phyloP scores from a whole-genome alignment of 2,888 invertebrate genomes.

The Nephrotoma guestfalica region DNA sequence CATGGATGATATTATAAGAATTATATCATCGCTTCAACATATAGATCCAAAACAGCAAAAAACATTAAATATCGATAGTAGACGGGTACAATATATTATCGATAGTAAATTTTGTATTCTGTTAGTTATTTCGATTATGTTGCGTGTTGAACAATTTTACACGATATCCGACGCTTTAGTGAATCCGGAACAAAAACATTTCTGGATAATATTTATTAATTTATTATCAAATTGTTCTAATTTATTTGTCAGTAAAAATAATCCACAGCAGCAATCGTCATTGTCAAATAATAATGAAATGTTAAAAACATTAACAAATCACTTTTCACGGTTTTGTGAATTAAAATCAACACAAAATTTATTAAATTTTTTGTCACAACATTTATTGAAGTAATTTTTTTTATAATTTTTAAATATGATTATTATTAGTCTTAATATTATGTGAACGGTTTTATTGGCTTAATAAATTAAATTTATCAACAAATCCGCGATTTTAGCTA shows the following conservation, averaged over 20 bases:
- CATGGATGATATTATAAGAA: constrained; percentile 24
- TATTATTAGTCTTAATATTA: neutral
- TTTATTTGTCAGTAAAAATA: constrained; percentile 18
- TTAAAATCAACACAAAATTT: constrained; percentile 26
- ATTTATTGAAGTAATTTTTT: neutral
- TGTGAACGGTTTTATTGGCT: neutral
- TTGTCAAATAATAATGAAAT: constrained; percentile 17
- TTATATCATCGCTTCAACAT: constrained; percentile 21
- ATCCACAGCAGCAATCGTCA: neutral
- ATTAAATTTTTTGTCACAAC: constrained; percentile 27
- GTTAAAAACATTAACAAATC: constrained; percentile 29
- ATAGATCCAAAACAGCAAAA: neutral
- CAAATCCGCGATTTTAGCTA: neutral
- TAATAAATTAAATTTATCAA: neutral
- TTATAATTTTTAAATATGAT: neutral
- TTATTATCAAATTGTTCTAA: constrained; percentile 27
- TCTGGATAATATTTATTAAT: constrained; percentile 27
- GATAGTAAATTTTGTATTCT: constrained; percentile 32
- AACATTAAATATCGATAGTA: constrained; percentile 21
- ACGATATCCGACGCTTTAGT: constrained; percentile 12
- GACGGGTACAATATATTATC: constrained; percentile 26
- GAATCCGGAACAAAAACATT: constrained; percentile 18
- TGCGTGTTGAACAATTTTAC: constrained; percentile 28
- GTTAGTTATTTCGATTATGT: constrained; percentile 26
- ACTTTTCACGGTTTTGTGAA: constrained; percentile 30